These are phyloP conservation scores for Eulithis testata DNA, from an alignment of 2,888 invertebrate species.

Conservation along the genomic window DNA sequence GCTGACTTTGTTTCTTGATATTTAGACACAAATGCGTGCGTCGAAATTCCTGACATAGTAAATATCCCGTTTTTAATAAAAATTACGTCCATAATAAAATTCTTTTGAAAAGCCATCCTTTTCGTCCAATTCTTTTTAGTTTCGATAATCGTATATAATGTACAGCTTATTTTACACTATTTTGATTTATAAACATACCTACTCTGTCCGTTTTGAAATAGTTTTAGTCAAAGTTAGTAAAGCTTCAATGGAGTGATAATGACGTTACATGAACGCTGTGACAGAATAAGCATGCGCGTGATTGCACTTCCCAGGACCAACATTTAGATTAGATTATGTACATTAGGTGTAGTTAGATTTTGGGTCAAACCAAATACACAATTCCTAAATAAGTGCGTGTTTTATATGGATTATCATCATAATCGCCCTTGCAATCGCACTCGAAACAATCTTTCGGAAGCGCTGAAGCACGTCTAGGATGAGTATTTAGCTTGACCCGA, in stretches of 20 bases:
- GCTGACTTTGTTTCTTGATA: too few relatives aligned
- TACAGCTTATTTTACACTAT: neutral
- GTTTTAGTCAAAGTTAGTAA: constrained; percentile 47
- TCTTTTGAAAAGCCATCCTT: too few relatives aligned
- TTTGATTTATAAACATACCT: constrained; percentile 31
- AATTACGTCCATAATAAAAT: neutral
- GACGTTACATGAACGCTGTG: constrained; percentile 37
- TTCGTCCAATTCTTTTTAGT: neutral
- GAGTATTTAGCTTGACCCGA: constrained; percentile 13
- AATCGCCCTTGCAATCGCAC: too few relatives aligned
- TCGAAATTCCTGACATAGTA: neutral
- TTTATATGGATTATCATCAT: neutral
- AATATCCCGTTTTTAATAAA: neutral
- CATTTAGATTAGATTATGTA: constrained; percentile 16
- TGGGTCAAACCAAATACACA: constrained; percentile 3
- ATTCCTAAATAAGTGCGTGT: neutral
- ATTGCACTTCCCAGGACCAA: constrained; percentile 27
- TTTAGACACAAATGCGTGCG: too few relatives aligned
- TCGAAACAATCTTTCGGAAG: neutral
- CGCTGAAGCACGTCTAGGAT: neutral
- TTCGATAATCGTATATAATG: neutral
- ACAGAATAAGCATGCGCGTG: constrained; percentile 43
- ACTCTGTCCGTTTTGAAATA: constrained; percentile 36
- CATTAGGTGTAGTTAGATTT: constrained; percentile 21
- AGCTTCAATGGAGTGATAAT: constrained; percentile 47